A percentile compares a stretch with the other conserved stretches of the same genome.
Conservation (phyloP, 2,888 invertebrate genomes). For the Coleophora flavipennella region DNA sequence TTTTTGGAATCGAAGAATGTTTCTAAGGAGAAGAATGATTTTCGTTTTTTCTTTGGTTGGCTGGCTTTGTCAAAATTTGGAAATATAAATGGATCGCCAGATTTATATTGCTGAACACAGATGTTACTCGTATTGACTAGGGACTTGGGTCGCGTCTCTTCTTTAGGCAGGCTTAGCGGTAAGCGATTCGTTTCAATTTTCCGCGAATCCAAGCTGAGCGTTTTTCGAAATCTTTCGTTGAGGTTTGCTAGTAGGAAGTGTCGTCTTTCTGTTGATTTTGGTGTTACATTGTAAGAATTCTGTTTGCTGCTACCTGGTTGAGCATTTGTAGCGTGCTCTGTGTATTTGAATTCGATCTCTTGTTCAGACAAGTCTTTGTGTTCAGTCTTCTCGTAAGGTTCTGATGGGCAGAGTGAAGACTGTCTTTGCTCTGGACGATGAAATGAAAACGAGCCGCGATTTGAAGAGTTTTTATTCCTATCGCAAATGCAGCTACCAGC, state of each 20-base stretch:
- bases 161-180: conserved; percentile 44
- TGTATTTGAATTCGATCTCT: conserved; percentile 64
- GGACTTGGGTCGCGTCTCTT: conserved; percentile 58
- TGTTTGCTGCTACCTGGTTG: conserved; percentile 62
- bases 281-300: conserved; percentile 56
- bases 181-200: conserved; percentile 56
- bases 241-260: conserved; percentile 57
- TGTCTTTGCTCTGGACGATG: conserved; percentile 51
- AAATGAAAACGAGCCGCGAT: conserved; percentile 60
- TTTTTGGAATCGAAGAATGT: conserved; percentile 65
- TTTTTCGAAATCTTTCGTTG: conserved; percentile 64
- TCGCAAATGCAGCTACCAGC: conserved; percentile 58
- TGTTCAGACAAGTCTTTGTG: conserved; percentile 53
- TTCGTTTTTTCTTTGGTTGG: conserved; percentile 63
- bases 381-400: conserved; percentile 32
- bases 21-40: conserved; percentile 67
- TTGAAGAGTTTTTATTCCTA: conserved; percentile 44
- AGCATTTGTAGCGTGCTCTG: conserved; percentile 56
- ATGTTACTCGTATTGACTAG: conserved; percentile 57
- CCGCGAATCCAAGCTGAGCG: conserved; percentile 62
- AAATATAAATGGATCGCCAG: conserved; percentile 39
- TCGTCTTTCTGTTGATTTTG: conserved; percentile 59
- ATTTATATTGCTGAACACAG: conserved; percentile 46
- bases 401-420: conserved; percentile 40
- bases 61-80: conserved; percentile 52